Base-by-base conservation (phyloP, 2,113 vertebrate genomes). In the Accipiter cooperii region DNA sequence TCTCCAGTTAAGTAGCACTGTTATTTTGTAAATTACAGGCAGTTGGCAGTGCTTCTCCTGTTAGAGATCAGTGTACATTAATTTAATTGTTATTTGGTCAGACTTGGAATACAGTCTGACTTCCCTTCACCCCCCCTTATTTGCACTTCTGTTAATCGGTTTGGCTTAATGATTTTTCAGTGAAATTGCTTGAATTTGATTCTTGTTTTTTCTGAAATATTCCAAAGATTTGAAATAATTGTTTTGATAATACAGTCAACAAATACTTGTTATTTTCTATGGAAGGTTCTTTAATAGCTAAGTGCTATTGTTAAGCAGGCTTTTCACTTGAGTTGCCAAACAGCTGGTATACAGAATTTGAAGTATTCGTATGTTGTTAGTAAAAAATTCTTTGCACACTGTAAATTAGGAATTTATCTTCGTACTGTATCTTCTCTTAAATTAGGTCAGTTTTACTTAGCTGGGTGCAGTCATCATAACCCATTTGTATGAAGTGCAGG, bases 111-210 rank as follows among this genome's bases (percentile, higher is more conserved):
- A 8, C 52, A 46, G 46, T 14, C 14, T n/a, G 31, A 14, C n/a
- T 17, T 13, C 14, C 17, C 6, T 8, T 9, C 15, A 3, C 21
- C 22, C 51, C 26, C 26, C 21, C 1, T 0, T 79, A 15, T 38
- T 76, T 85, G 25, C 25, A 9, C 20, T 73, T 49, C 28, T 36
- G 6, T 55, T 84, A 44, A 54, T 42, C 47, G 74, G 13, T 89
- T 78, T 74, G 38, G 22, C 21, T 25, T 42, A 2, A 3, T 44
- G 46, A 47, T 66, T 85, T 84, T 65, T 71, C 28, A 55, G 51
- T 38, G 52, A 31, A 54, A 38, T n/a, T 34, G 57, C 40, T 66
- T 71, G 24, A 49, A 21, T 44, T 57, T 61, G 5, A n/a, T 82
- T 73, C 46, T 60, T 47, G 15, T 5, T 60, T 65, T 61, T 55